These are phyloP conservation scores for Lepidurus packardi DNA, from an alignment of 1,140 invertebrate species.

Conservation along the genomic window DNA sequence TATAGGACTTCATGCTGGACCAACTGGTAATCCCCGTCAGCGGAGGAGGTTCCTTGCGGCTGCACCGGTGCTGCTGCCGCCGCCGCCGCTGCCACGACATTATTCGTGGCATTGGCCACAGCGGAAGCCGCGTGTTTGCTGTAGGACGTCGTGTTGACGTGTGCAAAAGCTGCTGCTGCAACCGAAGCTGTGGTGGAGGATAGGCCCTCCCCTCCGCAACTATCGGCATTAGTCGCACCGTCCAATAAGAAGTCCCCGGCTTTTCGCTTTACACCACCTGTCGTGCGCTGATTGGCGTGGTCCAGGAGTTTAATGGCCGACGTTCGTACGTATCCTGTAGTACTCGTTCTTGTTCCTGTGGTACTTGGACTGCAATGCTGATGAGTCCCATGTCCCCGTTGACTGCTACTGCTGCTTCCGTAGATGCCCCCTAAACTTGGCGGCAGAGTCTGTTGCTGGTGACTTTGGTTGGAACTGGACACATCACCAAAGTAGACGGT, in stretches of 20 bases:
- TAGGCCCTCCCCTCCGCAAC: slow-evolving; percentile 36
- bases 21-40: slow-evolving; percentile 95
- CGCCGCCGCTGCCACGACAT: slow-evolving; percentile 32
- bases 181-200: slow-evolving; percentile 36
- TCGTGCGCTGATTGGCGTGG: slow-evolving; percentile 35
- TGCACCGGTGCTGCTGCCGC: slow-evolving; percentile 60
- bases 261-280: slow-evolving; percentile 32
- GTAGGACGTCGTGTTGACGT: slow-evolving; percentile 68
- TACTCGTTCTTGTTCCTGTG: slow-evolving; percentile 39
- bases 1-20: slow-evolving; percentile 97
- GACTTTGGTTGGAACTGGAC: slow-evolving; percentile 28
- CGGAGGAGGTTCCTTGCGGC: slow-evolving; percentile 45
- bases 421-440: slow-evolving; percentile 28
- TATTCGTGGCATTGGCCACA: slow-evolving; percentile 32
- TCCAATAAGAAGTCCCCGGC: slow-evolving; percentile 37
- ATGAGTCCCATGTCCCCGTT: slow-evolving; percentile 30
- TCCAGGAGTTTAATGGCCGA: slow-evolving; percentile 40
- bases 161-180: slow-evolving; percentile 36
- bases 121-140: slow-evolving; percentile 55
- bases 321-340: slow-evolving; percentile 41
- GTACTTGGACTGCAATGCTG: slow-evolving; percentile 31
- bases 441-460: neutral
- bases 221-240: slow-evolving; percentile 38
- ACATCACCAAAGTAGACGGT: slow-evolving; percentile 42
- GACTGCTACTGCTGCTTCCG: slow-evolving; percentile 27